A percentile compares a stretch with the other conserved stretches of the same genome.
These are phyloP conservation scores for Anagyrus pseudococci DNA, from an alignment of 2,888 invertebrate genomes.

Conservation along the genomic window DNA sequence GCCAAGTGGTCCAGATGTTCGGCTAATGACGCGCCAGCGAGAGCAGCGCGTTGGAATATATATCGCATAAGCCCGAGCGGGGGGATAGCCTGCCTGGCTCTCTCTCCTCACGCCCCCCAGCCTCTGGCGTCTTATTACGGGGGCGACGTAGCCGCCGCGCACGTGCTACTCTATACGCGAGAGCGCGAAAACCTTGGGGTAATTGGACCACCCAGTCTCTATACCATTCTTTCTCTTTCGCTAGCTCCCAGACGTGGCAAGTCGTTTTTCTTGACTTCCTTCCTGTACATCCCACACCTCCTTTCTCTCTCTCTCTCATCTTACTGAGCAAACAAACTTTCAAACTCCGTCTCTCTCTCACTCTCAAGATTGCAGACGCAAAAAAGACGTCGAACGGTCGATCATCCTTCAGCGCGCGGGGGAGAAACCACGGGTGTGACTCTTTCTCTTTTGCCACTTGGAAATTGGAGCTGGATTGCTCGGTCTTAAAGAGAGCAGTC, in stretches of 20 bases:
- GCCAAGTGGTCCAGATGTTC: conserved; percentile 59
- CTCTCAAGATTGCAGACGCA: neutral
- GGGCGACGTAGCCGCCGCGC: conserved; percentile 47
- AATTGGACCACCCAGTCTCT: conserved; percentile 60
- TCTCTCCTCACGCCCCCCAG: too few species aligned
- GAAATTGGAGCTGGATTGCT: neutral
- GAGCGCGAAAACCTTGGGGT: conserved; percentile 58
- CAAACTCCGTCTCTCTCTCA: neutral
- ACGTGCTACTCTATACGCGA: conserved; percentile 54
- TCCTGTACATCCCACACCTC: neutral
- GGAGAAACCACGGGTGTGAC: neutral
- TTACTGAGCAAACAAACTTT: conserved; percentile 43
- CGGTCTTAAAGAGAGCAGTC: too few species aligned
- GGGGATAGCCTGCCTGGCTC: too few species aligned
- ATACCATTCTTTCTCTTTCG: conserved; percentile 12
- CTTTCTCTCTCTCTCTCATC: conserved; percentile 1
- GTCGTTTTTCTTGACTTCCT: conserved; percentile 13
- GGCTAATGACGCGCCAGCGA: conserved; percentile 59
- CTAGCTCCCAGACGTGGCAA: neutral
- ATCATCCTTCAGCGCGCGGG: neutral
- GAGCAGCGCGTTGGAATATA: too few species aligned
- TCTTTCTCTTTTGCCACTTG: conserved; percentile 3
- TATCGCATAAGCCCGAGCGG: conserved; percentile 15
- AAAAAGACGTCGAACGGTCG: neutral
- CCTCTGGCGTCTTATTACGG: conserved; percentile 60